Base-by-base conservation (phyloP, 2,888 invertebrate genomes). In the Tipula confusa region DNA sequence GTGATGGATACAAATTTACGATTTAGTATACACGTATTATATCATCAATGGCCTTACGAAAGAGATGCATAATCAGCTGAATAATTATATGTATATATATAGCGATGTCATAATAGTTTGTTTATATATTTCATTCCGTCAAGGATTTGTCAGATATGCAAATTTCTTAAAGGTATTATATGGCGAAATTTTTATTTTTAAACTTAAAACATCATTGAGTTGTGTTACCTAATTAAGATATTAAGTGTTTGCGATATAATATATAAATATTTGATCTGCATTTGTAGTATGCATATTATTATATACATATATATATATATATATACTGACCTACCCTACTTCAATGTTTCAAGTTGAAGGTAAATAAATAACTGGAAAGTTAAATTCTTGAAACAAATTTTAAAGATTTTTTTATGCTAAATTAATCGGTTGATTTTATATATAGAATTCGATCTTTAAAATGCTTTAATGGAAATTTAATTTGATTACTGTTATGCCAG, bases 51-150 rank as follows among this genome's bases (percentile, higher is more conserved):
- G 64, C 64, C 64, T 2, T 64, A 24, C 13, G 24, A 4, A 5
- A 64, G 24, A 64, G 64, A 64, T 64, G 64, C 64, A 64, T 64
- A 64, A 64, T 64, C 64, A 64, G 64, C 64, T 64, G 64, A 64
- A 64, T 64, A 64, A 64, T 43, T 43, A 2, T 36, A n/a, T n/a
- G n/a, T 43, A 1, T n/a, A n/a, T 43, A 5, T 64, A 24, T 64
- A 24, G 64, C 64, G 64, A 24, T 64, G 64, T 18, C 64, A 64
- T 64, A 64, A 64, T 64, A n/a, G 43, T 43, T 43, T 18, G 64
- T 64, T 64, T 64, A 64, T 64, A 24, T 43, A 24, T 7, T 64
- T 64, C 11, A 64, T 24, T 9, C 3, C 18, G 24, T 64, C 64
- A 64, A 64, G 64, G 64, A 64, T 64, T 64, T 64, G 24, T 64